Conservation (phyloP, 2,888 invertebrate genomes). For the Drosophila rellima region DNA sequence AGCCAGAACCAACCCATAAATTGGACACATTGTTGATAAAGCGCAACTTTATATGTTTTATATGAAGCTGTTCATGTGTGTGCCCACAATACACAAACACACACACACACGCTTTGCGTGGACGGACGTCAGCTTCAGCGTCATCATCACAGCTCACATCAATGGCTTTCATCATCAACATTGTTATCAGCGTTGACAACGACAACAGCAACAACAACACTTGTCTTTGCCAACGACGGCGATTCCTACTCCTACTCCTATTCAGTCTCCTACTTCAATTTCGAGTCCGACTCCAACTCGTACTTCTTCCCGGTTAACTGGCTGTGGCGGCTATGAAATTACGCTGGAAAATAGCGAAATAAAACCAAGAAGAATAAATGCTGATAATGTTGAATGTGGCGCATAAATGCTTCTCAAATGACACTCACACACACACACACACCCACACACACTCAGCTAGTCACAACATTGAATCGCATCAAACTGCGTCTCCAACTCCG, state of each 20-base stretch:
- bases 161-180: conserved; percentile 80
- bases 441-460: neutral
- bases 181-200: conserved; percentile 71
- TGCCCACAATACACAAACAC: conserved; percentile 18
- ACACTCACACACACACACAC: conserved; percentile 32
- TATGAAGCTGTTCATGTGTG: conserved; percentile 71
- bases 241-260: conserved; percentile 5
- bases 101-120: conserved; percentile 13
- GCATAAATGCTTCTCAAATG: conserved; percentile 73
- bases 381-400: conserved; percentile 79
- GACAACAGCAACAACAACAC: conserved; percentile 52
- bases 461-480: conserved; percentile 31
- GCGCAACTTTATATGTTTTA: conserved; percentile 78
- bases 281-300: conserved; percentile 1
- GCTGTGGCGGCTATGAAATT: conserved; percentile 69
- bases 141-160: conserved; percentile 71
- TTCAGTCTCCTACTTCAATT: neutral
- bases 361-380: conserved; percentile 75
- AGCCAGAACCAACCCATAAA: conserved; percentile 61
- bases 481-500: conserved; percentile 11
- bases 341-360: conserved; percentile 79
- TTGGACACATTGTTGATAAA: conserved; percentile 80
- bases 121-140: conserved; percentile 31
- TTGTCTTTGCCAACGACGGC: conserved; percentile 25
- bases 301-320: conserved; percentile 44